Conservation (phyloP, 2,888 invertebrate species). For the Orchesella flavescens region DNA sequence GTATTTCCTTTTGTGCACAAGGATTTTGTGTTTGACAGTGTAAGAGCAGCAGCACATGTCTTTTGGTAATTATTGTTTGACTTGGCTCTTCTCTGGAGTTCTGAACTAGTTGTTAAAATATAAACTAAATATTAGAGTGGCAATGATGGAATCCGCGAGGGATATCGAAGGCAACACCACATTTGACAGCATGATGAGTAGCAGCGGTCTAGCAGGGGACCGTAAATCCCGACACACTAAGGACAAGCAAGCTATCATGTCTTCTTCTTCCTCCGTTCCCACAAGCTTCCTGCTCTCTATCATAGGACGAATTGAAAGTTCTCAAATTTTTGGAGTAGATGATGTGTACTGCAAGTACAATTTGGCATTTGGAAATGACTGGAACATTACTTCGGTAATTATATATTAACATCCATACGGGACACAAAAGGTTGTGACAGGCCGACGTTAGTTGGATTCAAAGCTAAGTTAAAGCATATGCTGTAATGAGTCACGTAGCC, state of each 20-base stretch:
- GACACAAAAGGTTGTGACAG: too few relatives aligned
- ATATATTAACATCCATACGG: too few relatives aligned
- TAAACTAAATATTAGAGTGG: not conserved
- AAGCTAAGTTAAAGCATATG: too few relatives aligned
- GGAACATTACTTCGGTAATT: conserved; percentile 85
- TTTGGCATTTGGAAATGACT: conserved; percentile 87
- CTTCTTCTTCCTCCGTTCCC: conserved; percentile 4
- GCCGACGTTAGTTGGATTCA: too few relatives aligned
- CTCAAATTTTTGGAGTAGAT: conserved; percentile 82
- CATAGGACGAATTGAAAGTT: conserved; percentile 85
- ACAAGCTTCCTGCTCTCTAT: conserved; percentile 80
- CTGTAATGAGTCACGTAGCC: too few relatives aligned
- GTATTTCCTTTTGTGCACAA: too few relatives aligned
- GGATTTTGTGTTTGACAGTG: too few relatives aligned
- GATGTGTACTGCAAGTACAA: conserved; percentile 81
- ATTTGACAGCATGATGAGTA: conserved; percentile 29
- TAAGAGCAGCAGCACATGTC: too few relatives aligned
- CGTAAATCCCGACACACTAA: conserved; percentile 9
- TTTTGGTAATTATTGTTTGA: too few relatives aligned
- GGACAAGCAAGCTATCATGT: not conserved
- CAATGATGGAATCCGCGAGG: not conserved
- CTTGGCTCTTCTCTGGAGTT: too few relatives aligned
- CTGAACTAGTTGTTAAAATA: too few relatives aligned
- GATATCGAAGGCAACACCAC: conserved; percentile 54
- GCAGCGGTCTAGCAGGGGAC: not conserved